phyloP scores from a whole-genome alignment of 2,113 vertebrate genomes.

The Nyctibius bracteatus region DNA sequence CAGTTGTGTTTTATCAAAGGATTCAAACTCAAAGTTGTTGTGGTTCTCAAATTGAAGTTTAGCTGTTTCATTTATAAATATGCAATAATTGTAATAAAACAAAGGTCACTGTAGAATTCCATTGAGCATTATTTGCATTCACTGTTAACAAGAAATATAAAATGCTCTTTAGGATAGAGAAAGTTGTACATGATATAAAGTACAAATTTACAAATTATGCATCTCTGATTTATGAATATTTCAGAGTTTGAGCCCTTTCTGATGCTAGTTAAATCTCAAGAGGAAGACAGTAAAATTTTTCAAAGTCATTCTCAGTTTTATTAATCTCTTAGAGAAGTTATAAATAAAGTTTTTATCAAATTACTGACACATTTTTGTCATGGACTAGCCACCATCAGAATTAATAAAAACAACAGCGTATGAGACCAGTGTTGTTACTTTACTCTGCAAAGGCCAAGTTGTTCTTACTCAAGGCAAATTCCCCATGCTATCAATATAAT shows the following conservation, averaged over 20 bases:
- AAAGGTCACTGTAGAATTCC: slow-evolving; percentile 63
- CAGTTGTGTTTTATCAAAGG: slow-evolving; percentile 63
- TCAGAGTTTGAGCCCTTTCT: background rate
- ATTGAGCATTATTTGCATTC: slow-evolving; percentile 60
- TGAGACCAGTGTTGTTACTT: background rate
- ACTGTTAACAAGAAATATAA: slow-evolving; percentile 59
- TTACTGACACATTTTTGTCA: background rate
- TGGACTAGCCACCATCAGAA: background rate
- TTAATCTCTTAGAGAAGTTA: background rate
- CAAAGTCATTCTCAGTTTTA: background rate
- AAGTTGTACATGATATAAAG: slow-evolving; percentile 38
- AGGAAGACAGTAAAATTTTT: background rate
- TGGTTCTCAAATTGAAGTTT: slow-evolving; percentile 45
- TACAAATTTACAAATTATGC: slow-evolving; percentile 50
- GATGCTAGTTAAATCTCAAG: background rate
- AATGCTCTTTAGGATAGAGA: slow-evolving; percentile 24
- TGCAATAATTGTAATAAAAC: slow-evolving; percentile 59
- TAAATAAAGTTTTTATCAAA: background rate
- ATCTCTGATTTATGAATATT: slow-evolving; percentile 31
- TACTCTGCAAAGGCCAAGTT: background rate
- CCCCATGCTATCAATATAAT: background rate
- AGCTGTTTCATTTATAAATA: slow-evolving; percentile 57
- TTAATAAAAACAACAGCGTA: background rate
- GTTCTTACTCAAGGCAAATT: background rate
- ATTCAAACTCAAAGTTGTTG: slow-evolving; percentile 54